Evolutionary conservation across 2,888 invertebrate species (phyloP), one percentile per base, ranked within the genome.

Genomic region (Blastobasis adustella): DNA sequence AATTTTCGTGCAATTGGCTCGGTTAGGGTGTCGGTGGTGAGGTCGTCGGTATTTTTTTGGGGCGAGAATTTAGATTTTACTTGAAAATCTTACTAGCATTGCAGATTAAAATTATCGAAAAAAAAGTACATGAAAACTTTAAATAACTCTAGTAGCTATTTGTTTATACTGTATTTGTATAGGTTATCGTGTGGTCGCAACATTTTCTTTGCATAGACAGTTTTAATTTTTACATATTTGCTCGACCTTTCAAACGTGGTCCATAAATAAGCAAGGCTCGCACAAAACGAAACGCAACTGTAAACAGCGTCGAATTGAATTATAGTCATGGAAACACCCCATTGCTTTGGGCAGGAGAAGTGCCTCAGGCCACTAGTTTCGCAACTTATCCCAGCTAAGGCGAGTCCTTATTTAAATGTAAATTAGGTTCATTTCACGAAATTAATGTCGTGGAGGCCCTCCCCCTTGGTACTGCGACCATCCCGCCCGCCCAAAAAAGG

Each of bases 341-440:
- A 71, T 77, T 78, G 82, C 84, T 84, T 82, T 84, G 80, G 84
- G 86, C 81, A 72, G 65, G 76, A 71, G 73, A 61, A 72, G 75
- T 71, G 86, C 82, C 81, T 79, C 83, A 69, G 83, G 85, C 80
- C 77, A 75, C 84, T 88, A 88, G 88, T 88, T 88, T 85, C 82
- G 72, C 87, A 88, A 88, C 86, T 88, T 88, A 88, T 88, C 87
- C 87, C 80, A 69, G 71, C 86, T 87, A 88, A 88, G 87, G 88
- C 88, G 71, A 86, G 83, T 91, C 93, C 93, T 94, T 94, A 94
- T 94, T 94, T 94, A 94, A 93, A 94, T 94, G 93, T 92, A 94
- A 94, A 94, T 94, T 93, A 94, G 94, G 93, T 94, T 94, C 93
- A 93, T 94, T 93, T 93, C 93, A 92, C 92, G 92, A 93, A 93